Percentiles rank a stretch among this genome's conserved stretches.
These are phyloP conservation scores for Brachyptera putata DNA, from an alignment of 2,888 invertebrate species.

Conservation along the genomic window DNA sequence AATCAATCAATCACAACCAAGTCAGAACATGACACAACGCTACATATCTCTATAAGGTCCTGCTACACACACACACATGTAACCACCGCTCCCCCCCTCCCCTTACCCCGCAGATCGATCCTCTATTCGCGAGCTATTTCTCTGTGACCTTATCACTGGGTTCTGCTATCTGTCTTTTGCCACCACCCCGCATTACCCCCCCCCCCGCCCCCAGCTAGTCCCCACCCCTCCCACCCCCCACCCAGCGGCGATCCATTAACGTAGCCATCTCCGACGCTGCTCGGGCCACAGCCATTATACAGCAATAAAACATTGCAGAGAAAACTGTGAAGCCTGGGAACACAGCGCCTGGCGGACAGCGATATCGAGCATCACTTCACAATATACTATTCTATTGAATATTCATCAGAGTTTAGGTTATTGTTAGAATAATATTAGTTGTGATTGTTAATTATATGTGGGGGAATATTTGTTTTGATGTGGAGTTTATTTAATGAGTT, in stretches of 20 bases:
- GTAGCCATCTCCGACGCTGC: constrained; percentile 6
- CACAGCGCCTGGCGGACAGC: too few species aligned
- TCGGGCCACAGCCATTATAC: not conserved
- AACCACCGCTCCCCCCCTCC: too few species aligned
- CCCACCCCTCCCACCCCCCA: not conserved
- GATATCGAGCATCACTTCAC: too few species aligned
- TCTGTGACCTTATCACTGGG: constrained; percentile 14
- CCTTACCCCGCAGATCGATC: constrained; percentile 13
- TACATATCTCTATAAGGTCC: too few species aligned
- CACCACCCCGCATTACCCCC: not conserved
- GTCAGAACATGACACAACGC: too few species aligned
- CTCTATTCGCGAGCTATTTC: constrained; percentile 12
- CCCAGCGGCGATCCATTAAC: constrained; percentile 2
- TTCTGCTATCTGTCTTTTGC: constrained; percentile 9
- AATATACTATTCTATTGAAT: too few species aligned
- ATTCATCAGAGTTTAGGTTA: too few species aligned
- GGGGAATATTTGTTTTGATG: too few species aligned
- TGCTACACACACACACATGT: not conserved
- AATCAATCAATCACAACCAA: too few species aligned
- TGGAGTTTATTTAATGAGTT: too few species aligned
- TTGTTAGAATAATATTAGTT: too few species aligned
- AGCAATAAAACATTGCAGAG: not conserved
- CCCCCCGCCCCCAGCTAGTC: not conserved
- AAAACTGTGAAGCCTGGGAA: not conserved
- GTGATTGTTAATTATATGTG: too few species aligned